A percentile compares a stretch with the other conserved stretches of the same genome.
phyloP scores from a whole-genome alignment of 2,888 invertebrate species.

The Apoderus coryli region DNA sequence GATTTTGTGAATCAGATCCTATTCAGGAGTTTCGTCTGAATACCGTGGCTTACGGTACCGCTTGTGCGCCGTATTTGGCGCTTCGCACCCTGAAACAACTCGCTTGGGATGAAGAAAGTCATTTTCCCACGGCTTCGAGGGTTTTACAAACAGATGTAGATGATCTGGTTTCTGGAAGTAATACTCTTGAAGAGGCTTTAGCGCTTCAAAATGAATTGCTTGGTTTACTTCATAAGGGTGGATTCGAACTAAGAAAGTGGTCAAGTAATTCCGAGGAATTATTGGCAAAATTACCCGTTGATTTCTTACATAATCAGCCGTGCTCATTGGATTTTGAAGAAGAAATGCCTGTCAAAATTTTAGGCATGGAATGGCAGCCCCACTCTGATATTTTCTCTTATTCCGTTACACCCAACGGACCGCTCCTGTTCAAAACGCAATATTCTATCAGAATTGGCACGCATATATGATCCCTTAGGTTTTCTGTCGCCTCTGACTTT shows the following conservation, averaged over 20 bases:
- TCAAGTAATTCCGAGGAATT: slow-evolving; percentile 10
- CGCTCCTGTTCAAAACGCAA: slow-evolving; percentile 2
- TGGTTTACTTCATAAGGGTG: slow-evolving; percentile 2
- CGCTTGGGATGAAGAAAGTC: slow-evolving; percentile 3
- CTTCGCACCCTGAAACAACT: slow-evolving; percentile 8
- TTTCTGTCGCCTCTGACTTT: slow-evolving; percentile 4
- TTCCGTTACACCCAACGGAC: not conserved
- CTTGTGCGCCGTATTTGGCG: slow-evolving; percentile 6
- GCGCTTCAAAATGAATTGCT: slow-evolving; percentile 7
- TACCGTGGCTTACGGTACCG: slow-evolving; percentile 5
- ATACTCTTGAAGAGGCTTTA: slow-evolving; percentile 6
- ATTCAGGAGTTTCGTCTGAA: no score
- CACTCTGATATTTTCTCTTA: slow-evolving; percentile 2
- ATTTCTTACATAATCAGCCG: slow-evolving; percentile 2
- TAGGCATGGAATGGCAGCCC: slow-evolving; percentile 4
- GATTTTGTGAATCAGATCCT: slow-evolving; percentile 5
- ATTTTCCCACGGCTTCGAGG: slow-evolving; percentile 5
- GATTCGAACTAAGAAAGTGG: slow-evolving; percentile 10
- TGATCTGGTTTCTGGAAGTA: slow-evolving; percentile 7
- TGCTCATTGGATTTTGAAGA: slow-evolving; percentile 2
- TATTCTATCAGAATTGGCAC: slow-evolving; percentile 2
- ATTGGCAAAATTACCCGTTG: slow-evolving; percentile 9
- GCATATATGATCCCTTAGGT: slow-evolving; percentile 1
- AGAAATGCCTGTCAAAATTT: slow-evolving; percentile 1
- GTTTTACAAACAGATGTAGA: slow-evolving; percentile 7